These are phyloP conservation scores for Aphelocoma californica DNA, from an alignment of 2,797 vertebrate genomes.

Conservation along the genomic window DNA sequence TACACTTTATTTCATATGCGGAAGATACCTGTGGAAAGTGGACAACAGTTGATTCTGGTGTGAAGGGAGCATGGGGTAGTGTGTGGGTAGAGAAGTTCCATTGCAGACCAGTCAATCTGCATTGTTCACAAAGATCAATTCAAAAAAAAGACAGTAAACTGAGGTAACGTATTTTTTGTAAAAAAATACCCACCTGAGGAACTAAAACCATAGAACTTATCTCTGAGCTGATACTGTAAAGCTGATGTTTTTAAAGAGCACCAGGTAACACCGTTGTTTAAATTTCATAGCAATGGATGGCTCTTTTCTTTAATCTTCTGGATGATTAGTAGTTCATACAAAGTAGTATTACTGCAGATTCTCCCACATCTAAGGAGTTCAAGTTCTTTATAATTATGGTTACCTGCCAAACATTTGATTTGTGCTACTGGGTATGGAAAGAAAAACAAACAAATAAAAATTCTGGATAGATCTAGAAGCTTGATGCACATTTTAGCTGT, in stretches of 20 bases:
- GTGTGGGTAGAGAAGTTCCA: background rate
- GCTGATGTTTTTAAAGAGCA: background rate
- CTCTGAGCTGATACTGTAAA: background rate
- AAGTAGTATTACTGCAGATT: background rate
- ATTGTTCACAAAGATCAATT: background rate
- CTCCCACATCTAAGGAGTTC: background rate
- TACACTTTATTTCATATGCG: background rate
- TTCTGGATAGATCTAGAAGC: background rate
- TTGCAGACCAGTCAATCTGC: background rate
- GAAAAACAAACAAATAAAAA: background rate
- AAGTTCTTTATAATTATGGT: background rate
- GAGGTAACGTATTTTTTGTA: background rate
- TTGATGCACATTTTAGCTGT: background rate
- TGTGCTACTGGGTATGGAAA: background rate
- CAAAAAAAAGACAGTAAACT: background rate
- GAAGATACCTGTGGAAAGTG: background rate
- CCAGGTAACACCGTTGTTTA: background rate
- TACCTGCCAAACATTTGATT: background rate
- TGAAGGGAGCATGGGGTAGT: background rate
- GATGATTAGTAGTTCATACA: background rate
- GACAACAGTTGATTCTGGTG: background rate
- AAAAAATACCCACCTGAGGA: background rate
- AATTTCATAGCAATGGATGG: background rate
- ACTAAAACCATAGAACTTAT: background rate
- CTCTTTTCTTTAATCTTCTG: background rate